Evolutionary conservation across 2,888 invertebrate genomes (phyloP).

Genomic region (Cremastinae sp.): DNA sequence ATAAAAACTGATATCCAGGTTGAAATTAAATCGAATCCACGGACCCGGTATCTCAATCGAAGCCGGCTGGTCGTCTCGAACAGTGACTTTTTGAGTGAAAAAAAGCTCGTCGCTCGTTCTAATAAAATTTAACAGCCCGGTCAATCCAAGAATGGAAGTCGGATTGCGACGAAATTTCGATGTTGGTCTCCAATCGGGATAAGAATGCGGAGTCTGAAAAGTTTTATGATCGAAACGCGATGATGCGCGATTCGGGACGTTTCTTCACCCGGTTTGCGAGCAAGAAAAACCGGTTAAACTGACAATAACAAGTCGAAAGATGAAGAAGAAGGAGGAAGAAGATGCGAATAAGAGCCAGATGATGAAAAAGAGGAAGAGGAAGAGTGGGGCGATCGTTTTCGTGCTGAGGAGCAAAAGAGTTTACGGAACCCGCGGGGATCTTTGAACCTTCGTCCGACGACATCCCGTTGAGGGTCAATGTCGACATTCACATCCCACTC

Average conservation of each 20-base stretch:
- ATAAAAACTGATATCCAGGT: too few species aligned
- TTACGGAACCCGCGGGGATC: conserved; percentile 57
- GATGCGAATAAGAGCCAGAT: background rate
- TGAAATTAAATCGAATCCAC: too few species aligned
- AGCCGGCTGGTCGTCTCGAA: conserved; percentile 34
- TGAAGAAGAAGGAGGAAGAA: conserved; percentile 18
- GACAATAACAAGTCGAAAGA: conserved; percentile 21
- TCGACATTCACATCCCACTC: conserved; percentile 59
- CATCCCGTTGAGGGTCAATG: conserved; percentile 67
- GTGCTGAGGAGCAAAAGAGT: conserved; percentile 44
- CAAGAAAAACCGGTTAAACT: conserved; percentile 57
- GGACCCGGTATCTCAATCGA: conserved; percentile 18
- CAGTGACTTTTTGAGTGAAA: conserved; percentile 4
- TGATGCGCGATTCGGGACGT: conserved; percentile 56
- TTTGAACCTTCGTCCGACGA: conserved; percentile 66
- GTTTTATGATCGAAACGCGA: conserved; percentile 60
- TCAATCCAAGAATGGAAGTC: conserved; percentile 3
- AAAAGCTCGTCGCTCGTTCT: conserved; percentile 50
- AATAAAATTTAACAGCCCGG: conserved; percentile 58
- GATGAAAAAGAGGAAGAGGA: conserved; percentile 5
- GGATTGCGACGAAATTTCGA: conserved; percentile 53
- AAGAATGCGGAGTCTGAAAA: conserved; percentile 54
- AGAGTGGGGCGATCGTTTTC: conserved; percentile 38
- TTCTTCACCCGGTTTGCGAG: conserved; percentile 48
- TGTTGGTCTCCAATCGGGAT: conserved; percentile 45